Evolutionary conservation across 2,888 invertebrate species (phyloP).

Genomic region (Polymixis lichenea): DNA sequence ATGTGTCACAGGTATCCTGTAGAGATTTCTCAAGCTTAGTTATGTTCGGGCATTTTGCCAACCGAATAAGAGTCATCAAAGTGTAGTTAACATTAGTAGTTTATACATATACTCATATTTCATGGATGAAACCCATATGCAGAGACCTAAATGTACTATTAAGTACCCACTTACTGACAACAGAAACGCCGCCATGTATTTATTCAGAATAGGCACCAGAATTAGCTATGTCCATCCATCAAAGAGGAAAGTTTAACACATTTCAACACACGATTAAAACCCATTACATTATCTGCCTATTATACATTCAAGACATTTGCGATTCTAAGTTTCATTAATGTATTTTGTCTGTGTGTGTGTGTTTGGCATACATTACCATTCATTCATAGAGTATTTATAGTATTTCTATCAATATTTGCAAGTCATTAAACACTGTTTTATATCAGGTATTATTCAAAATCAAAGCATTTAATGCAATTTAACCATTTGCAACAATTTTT

Average conservation of each 20-base stretch:
- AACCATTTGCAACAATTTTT: too few species aligned
- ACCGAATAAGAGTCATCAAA: background rate
- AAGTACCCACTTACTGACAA: slow-evolving; percentile 6
- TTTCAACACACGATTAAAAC: slow-evolving; percentile 38
- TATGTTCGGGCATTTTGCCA: background rate
- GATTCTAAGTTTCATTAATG: slow-evolving; percentile 47
- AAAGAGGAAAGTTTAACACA: slow-evolving; percentile 35
- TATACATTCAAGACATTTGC: slow-evolving; percentile 49
- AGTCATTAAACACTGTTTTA: slow-evolving; percentile 24
- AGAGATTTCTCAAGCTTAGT: background rate
- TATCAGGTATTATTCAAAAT: background rate
- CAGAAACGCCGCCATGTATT: background rate
- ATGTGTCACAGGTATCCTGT: background rate
- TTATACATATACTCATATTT: background rate
- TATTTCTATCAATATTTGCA: slow-evolving; percentile 31
- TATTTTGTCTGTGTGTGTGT: slow-evolving; percentile 2
- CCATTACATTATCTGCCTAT: slow-evolving; percentile 13
- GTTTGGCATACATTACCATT: slow-evolving; percentile 54
- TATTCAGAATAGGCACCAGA: background rate
- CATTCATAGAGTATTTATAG: slow-evolving; percentile 51
- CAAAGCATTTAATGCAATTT: too few species aligned
- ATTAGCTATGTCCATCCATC: background rate
- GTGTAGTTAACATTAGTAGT: background rate
- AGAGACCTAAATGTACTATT: background rate
- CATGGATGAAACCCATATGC: background rate